A percentile compares a stretch with the other conserved stretches of the same genome.
Conservation (phyloP, 2,888 invertebrate species). For the Euproctis similis region DNA sequence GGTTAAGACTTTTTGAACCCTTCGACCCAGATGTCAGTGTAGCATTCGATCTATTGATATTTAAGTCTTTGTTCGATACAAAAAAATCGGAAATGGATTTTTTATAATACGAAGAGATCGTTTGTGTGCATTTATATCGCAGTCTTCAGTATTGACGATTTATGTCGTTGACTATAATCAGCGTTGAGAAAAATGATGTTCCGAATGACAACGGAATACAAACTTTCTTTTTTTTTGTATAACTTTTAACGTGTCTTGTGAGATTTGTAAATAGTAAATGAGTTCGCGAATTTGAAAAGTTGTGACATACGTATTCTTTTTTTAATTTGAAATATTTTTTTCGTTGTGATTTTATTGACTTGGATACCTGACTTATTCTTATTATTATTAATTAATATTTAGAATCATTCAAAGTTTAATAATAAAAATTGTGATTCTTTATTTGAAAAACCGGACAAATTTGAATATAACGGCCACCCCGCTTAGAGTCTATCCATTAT, state of each 20-base stretch:
- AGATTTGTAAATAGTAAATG: too few relatives aligned
- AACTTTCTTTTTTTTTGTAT: slow-evolving; percentile 17
- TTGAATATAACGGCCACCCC: slow-evolving; percentile 25
- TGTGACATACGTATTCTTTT: too few relatives aligned
- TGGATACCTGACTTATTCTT: too few relatives aligned
- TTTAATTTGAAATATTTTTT: too few relatives aligned
- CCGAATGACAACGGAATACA: slow-evolving; percentile 24
- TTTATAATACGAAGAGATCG: slow-evolving; percentile 42
- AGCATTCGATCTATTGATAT: slow-evolving; percentile 50
- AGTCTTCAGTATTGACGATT: slow-evolving; percentile 29
- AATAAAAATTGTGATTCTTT: not conserved
- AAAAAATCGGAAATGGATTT: slow-evolving; percentile 60
- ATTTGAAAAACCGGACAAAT: slow-evolving; percentile 19
- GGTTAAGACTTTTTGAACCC: slow-evolving; percentile 49
- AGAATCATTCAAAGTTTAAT: too few relatives aligned
- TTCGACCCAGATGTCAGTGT: slow-evolving; percentile 62
- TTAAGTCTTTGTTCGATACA: slow-evolving; percentile 42
- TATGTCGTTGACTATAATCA: slow-evolving; percentile 29
- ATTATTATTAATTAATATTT: not conserved
- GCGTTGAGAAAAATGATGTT: slow-evolving; percentile 26
- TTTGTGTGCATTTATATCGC: slow-evolving; percentile 41
- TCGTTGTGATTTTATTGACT: too few relatives aligned
- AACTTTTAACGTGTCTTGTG: too few relatives aligned
- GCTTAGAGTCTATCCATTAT: slow-evolving; percentile 33
- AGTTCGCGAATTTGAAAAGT: too few relatives aligned